Percentiles rank a stretch among this genome's conserved stretches.
phyloP scores from a whole-genome alignment of 2,888 invertebrate species.

The Drosophila atripex region DNA sequence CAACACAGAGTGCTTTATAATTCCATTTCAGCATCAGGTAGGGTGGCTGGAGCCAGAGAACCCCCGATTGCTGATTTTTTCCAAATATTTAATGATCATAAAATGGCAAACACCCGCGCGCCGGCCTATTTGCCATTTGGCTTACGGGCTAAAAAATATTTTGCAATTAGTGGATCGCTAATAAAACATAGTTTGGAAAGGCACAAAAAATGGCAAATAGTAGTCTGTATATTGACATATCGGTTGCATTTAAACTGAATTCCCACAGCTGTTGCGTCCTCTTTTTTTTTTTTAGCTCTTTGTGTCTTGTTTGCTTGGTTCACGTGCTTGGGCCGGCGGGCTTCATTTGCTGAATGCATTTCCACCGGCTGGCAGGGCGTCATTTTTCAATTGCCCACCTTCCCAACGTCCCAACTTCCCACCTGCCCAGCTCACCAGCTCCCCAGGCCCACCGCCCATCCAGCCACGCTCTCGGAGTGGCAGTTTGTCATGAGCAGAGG shows the following conservation, averaged over 20 bases:
- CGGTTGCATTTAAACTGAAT: slow-evolving; percentile 29
- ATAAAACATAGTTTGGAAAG: slow-evolving; percentile 26
- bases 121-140: slow-evolving; percentile 18
- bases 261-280: slow-evolving; percentile 27
- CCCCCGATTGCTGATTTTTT: neutral
- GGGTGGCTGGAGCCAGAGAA: neutral
- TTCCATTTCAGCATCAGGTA: slow-evolving; percentile 13
- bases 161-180: slow-evolving; percentile 56
- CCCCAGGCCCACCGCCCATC: slow-evolving; percentile 3
- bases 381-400: slow-evolving; percentile 64
- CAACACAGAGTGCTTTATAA: slow-evolving; percentile 47
- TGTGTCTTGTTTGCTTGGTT: slow-evolving; percentile 48
- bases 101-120: slow-evolving; percentile 33
- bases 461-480: slow-evolving; percentile 29
- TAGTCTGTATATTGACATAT: slow-evolving; percentile 35
- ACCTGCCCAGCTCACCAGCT: too few species aligned
- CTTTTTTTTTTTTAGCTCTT: neutral
- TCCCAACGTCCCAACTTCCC: neutral
- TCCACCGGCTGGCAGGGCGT: slow-evolving; percentile 53
- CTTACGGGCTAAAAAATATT: slow-evolving; percentile 24
- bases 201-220: slow-evolving; percentile 2
- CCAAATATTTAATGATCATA: slow-evolving; percentile 64
- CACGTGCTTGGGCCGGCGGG: slow-evolving; percentile 45
- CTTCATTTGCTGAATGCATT: slow-evolving; percentile 69
- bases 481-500: slow-evolving; percentile 40